Evolutionary conservation across 2,888 invertebrate species (phyloP).

Genomic region (Acleris holmiana): DNA sequence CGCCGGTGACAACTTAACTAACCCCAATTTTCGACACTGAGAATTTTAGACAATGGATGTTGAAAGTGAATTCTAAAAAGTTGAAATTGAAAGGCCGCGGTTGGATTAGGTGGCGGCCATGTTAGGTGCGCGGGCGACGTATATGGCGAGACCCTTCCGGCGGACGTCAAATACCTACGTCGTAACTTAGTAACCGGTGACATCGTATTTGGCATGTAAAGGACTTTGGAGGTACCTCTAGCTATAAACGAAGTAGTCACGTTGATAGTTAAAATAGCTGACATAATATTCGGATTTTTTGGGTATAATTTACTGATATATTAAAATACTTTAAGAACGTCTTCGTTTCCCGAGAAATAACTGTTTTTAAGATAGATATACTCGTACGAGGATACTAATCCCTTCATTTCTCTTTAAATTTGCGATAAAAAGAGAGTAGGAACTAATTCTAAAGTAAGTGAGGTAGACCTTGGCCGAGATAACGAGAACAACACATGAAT

Average conservation of each 20-base stretch:
- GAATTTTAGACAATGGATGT: conserved; percentile 46
- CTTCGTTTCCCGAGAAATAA: no score
- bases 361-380: no score
- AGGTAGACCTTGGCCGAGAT: conserved; percentile 58
- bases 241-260: not conserved
- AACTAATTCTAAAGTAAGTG: conserved; percentile 42
- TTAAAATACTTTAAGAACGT: no score
- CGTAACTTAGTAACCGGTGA: conserved; percentile 43
- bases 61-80: conserved; percentile 53
- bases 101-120: conserved; percentile 60
- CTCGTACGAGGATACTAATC: no score
- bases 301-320: no score
- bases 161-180: conserved; percentile 50
- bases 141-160: conserved; percentile 68
- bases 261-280: conserved; percentile 1
- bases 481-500: conserved; percentile 46
- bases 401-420: not conserved
- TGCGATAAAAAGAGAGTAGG: conserved; percentile 22
- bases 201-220: conserved; percentile 37
- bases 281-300: not conserved
- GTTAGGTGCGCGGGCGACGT: conserved; percentile 51
- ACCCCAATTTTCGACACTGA: conserved; percentile 41
- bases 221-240: conserved; percentile 37
- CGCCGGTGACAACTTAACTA: conserved; percentile 50
- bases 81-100: conserved; percentile 56